Evolutionary conservation across 2,797 vertebrate species (phyloP).

Genomic region (Myoxocephalus aenaeus): DNA sequence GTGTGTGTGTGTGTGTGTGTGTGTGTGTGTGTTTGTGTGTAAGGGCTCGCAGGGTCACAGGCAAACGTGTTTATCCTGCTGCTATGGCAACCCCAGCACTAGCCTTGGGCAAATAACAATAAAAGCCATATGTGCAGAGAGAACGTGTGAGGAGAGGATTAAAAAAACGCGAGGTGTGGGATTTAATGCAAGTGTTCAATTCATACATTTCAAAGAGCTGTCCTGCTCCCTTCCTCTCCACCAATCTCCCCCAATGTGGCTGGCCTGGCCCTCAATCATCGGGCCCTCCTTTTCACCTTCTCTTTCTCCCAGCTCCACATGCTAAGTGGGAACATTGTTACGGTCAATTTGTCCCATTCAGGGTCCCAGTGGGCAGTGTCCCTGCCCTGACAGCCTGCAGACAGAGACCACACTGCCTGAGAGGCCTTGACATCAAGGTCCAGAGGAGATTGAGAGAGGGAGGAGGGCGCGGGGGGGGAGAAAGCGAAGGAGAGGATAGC

Average conservation of each 20-base stretch:
- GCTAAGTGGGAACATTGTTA: constrained; percentile 88
- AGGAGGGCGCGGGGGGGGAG: not conserved
- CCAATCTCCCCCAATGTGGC: constrained; percentile 8
- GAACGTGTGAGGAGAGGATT: constrained; percentile 25
- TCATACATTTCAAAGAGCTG: constrained; percentile 59
- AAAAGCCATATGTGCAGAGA: constrained; percentile 34
- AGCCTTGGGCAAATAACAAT: constrained; percentile 76
- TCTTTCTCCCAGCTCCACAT: constrained; percentile 81
- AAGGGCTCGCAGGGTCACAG: constrained; percentile 59
- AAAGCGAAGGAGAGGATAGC: constrained; percentile 15
- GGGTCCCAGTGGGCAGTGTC: constrained; percentile 83
- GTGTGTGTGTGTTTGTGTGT: constrained; percentile 29
- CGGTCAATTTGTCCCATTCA: constrained; percentile 89
- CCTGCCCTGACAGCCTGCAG: constrained; percentile 79
- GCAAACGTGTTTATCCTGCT: constrained; percentile 76
- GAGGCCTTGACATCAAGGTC: constrained; percentile 82
- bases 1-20: constrained; percentile 29
- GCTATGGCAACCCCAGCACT: constrained; percentile 71
- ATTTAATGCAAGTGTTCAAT: constrained; percentile 62
- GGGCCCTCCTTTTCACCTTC: constrained; percentile 79
- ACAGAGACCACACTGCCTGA: constrained; percentile 82
- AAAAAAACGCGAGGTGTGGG: constrained; percentile 32
- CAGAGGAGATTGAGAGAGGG: constrained; percentile 36
- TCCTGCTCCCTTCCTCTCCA: not conserved
- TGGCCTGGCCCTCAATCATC: constrained; percentile 75